Base-by-base conservation (phyloP, 2,113 vertebrate genomes). In the Ophiodon elongatus region DNA sequence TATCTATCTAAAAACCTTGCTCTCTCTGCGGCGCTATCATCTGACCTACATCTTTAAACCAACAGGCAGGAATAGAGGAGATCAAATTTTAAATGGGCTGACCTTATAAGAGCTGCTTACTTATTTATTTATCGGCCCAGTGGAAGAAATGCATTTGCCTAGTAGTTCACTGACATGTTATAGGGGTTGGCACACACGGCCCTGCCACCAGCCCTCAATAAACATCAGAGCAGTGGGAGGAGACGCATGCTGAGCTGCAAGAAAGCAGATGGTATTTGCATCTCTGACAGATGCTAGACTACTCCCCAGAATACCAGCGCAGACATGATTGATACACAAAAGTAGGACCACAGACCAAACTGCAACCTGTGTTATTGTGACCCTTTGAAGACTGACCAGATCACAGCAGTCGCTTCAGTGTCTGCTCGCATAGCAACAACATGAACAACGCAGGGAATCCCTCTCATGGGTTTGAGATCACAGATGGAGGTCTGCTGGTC, bases 21-120 rank as follows among this genome's bases (percentile, higher is more conserved):
- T 79, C 37, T 31, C 78, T 77, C 88, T 93, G 91, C 89, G 87
- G 84, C 31, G 41, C 72, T 69, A 62, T 75, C 76, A 88, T 89
- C 90, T 94, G 94, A 95, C 94, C 95, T 94, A 94, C 74, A 94
- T 93, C 90, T 88, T 64, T 54, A 77, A 85, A 89, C 83, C 83
- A 88, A 77, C 69, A 79, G 71, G 73, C 88, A 89, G 74, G 47
- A 76, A 85, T 73, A 67, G 76, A 76, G 64, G 72, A 77, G 64
- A 80, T 92, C 29, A 68, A 50, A 85, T 73, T 86, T 83, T 76
- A 79, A 89, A 76, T 59, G 76, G 41, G 41, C 84, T 82, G 83
- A 82, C 84, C 71, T 27, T 72, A 71, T 80, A 88, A 87, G 43
- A 81, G 63, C 84, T 80, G 60, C 29, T 70, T 81, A 77, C 86